Evolutionary conservation across 1,140 invertebrate genomes (phyloP).

Genomic region (Sycophaga agraensis): DNA sequence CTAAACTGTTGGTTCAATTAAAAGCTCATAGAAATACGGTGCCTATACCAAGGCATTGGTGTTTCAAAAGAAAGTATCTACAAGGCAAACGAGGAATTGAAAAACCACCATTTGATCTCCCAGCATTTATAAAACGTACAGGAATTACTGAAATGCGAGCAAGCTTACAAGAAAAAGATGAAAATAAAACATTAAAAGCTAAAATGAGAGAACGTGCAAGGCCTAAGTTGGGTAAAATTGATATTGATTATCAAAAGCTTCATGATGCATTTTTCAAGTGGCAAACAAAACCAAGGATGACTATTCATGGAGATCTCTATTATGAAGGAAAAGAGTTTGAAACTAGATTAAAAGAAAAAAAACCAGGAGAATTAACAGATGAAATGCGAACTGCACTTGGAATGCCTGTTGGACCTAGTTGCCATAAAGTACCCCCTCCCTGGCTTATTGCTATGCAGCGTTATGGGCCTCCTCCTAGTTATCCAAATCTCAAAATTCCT

Average conservation of each 20-base stretch:
- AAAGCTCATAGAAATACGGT: constrained; percentile 94
- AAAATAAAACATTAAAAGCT: constrained; percentile 93
- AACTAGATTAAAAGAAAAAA: constrained; percentile 96
- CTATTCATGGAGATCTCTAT: constrained; percentile 98
- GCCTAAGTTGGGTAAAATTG: constrained; percentile 98
- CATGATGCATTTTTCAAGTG: constrained; percentile 99
- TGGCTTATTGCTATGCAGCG: constrained; percentile 99
- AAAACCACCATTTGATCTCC: constrained; percentile 97
- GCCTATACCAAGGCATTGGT: constrained; percentile 97
- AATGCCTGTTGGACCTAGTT: constrained; percentile 95
- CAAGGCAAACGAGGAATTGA: constrained; percentile 99
- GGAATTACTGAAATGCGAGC: constrained; percentile 99
- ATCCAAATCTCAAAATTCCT: constrained; percentile 97
- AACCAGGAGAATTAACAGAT: constrained; percentile 95
- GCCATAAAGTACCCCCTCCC: constrained; percentile 90
- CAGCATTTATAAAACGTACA: constrained; percentile 98
- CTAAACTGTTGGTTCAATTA: constrained; percentile 90
- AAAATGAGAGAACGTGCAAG: constrained; percentile 97
- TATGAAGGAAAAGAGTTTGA: constrained; percentile 99
- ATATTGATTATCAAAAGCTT: constrained; percentile 99
- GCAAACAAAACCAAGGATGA: constrained; percentile 99
- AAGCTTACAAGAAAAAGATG: constrained; percentile 97
- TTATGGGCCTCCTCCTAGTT: constrained; percentile 98
- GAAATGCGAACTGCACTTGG: constrained; percentile 94
- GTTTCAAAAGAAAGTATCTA: constrained; percentile 94